phyloP scores from a whole-genome alignment of 2,888 invertebrate species.

The Machimus rusticus region DNA sequence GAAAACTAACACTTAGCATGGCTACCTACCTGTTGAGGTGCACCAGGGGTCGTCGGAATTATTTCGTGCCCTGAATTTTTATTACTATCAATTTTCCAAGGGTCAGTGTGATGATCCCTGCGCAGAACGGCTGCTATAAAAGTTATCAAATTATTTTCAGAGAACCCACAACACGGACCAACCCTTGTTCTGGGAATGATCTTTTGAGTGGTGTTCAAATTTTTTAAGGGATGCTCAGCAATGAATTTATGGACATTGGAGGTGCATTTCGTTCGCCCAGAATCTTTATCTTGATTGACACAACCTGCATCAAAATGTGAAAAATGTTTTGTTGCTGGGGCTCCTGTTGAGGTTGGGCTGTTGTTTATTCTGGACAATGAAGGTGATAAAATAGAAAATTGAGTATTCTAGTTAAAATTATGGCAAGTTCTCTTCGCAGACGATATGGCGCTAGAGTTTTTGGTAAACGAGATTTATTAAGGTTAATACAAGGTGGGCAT shows the following conservation, averaged over 20 bases:
- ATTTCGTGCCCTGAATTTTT: slow-evolving; percentile 26
- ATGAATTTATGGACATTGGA: slow-evolving; percentile 25
- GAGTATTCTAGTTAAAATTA: not conserved
- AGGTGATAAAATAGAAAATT: not conserved
- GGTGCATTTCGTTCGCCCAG: not conserved
- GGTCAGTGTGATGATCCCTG: not conserved
- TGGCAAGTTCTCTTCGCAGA: not conserved
- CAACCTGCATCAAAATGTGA: not conserved
- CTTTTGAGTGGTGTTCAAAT: not conserved
- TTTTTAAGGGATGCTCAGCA: slow-evolving; percentile 12
- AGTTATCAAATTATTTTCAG: slow-evolving; percentile 33
- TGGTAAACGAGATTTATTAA: not conserved
- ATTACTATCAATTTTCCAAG: slow-evolving; percentile 18
- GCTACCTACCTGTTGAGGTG: slow-evolving; percentile 14
- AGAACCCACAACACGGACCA: slow-evolving; percentile 21
- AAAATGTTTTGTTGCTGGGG: not conserved
- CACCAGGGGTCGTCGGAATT: not conserved
- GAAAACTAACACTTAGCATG: slow-evolving; percentile 15
- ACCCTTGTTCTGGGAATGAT: slow-evolving; percentile 33
- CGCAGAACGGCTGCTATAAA: not conserved
- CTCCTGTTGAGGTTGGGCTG: slow-evolving; percentile 21
- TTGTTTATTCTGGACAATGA: not conserved
- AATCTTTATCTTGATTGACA: slow-evolving; percentile 7
- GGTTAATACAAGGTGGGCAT: not conserved
- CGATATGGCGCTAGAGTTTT: slow-evolving; percentile 10